Evolutionary conservation across 2,888 invertebrate species (phyloP), one percentile per base, ranked within the genome.

Genomic region (Macrophya alboannulata): DNA sequence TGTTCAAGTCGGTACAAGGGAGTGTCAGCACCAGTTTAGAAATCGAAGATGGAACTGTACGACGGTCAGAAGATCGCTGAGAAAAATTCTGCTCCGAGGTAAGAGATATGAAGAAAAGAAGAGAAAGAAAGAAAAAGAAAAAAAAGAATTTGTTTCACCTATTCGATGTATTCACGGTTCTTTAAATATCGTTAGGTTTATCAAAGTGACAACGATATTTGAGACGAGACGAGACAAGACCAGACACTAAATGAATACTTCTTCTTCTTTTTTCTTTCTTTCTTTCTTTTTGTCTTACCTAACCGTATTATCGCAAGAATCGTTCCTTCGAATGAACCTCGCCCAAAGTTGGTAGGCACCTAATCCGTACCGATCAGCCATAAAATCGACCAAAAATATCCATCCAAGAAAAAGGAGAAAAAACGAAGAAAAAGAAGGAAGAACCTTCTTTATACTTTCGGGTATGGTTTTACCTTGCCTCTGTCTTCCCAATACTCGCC

Each of bases 21-120:
- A 98, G 95, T 98, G 98, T 93, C 97, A 97, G 89, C 96, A 96
- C 94, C 98, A 98, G 94, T 98, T 98, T 94, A 95, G 97, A 86
- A 96, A 97, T 93, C 95, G 97, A 87, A 95, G 97, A 93, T 98
- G 98, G 98, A 98, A 98, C 94, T 98, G 98, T 93, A 97, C 98
- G 85, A 96, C 97, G 0, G 95, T 96, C 87, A 95, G 97, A 89
- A 95, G 96, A 89, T 97, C 97, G 88, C 96, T 98, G 94, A 96
- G 97, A 93, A 97, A 97, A 94, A 97, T 98, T 92, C 95, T 98
- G 86, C 95, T 97, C 93, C 96, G 97, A 95, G 98, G 98, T 98
- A 94, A 95, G 95, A 90, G 15, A 6, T 9, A 31, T 10, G 12
- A 40, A 71, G 15, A 68, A 15, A 68, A 55, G 55, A 21, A 48